Evolutionary conservation across 1,140 invertebrate genomes (phyloP), one percentile per base, ranked within the genome.

Genomic region (Oreohelix idahoensis): DNA sequence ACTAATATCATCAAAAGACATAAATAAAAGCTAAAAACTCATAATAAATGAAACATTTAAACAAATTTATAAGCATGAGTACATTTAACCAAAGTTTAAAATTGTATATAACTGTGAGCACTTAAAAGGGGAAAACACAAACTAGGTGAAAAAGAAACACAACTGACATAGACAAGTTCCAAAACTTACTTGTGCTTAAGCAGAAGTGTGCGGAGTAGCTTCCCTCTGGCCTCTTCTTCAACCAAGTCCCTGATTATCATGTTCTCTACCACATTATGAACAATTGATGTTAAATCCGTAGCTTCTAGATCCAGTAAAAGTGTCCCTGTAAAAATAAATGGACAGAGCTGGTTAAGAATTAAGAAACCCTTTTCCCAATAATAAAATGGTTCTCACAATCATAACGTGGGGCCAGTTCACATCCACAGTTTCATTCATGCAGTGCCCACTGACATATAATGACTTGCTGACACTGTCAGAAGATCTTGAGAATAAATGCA

Each of bases 251-350:
- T 96, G 5, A 96, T 93, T 10, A 97, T 96, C 96, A 98, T 96
- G 89, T 96, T 95, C 88, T 97, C 96, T 13, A 97, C 96, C n/a
- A 97, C 95, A 81, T 96, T 93, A 89, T 97, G 97, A 1, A 96
- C 95, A 71, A 98, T 95, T 0, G 96, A 96, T 0, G 96, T 95
- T 23, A 98, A 91, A 91, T 98, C 97, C 84, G 95, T 95, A 88
- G 97, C 97, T 89, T 98, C 97, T 77, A 98, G 93, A 90, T 99
- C 97, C 39, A 99, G 93, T 0, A 98, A 93, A 0, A 98, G 95
- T 17, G 97, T 95, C 82, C 94, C 95, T 93, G 81, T 17, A 29
- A 58, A 58, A 58, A 8, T n/a, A n/a, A n/a, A n/a, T n/a, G n/a
- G n/a, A n/a, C n/a, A n/a, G n/a, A n/a, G n/a, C n/a, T n/a, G n/a